phyloP scores from a whole-genome alignment of 2,888 invertebrate genomes.

The Halocaridina rubra region DNA sequence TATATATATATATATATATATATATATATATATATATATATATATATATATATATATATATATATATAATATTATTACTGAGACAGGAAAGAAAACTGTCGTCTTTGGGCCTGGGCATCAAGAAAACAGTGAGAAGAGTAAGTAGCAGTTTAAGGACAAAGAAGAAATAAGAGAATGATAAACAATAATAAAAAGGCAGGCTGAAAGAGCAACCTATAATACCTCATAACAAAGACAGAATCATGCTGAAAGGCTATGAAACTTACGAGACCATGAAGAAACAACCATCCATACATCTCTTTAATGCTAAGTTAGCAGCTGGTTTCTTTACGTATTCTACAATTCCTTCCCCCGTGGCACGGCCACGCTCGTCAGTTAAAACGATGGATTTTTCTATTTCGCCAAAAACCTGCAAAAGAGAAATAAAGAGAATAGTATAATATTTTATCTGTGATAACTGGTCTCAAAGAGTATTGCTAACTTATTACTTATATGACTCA shows the following conservation, averaged over 20 bases:
- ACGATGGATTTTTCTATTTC: conserved; percentile 91
- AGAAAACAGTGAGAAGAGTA: too few relatives aligned
- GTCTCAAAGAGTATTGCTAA: too few relatives aligned
- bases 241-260: background rate
- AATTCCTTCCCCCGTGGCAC: conserved; percentile 93
- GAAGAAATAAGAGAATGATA: too few relatives aligned
- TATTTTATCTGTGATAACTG: too few relatives aligned
- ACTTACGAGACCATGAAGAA: conserved; percentile 87
- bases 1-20: background rate
- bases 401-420: conserved; percentile 62
- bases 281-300: conserved; percentile 91
- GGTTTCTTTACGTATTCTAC: conserved; percentile 95
- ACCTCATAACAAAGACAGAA: too few relatives aligned
- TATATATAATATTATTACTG: background rate
- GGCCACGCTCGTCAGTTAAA: conserved; percentile 94
- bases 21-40: background rate
- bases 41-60: background rate
- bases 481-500: too few relatives aligned
- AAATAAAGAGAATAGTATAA: too few relatives aligned
- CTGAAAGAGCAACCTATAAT: too few relatives aligned
- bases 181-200: too few relatives aligned
- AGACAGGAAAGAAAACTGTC: too few relatives aligned
- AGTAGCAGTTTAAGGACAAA: too few relatives aligned
- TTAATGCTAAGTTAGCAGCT: conserved; percentile 86
- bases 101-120: too few relatives aligned